These are phyloP conservation scores for Melanotaenia duboulayi DNA, from an alignment of 2,113 vertebrate genomes.

Conservation along the genomic window DNA sequence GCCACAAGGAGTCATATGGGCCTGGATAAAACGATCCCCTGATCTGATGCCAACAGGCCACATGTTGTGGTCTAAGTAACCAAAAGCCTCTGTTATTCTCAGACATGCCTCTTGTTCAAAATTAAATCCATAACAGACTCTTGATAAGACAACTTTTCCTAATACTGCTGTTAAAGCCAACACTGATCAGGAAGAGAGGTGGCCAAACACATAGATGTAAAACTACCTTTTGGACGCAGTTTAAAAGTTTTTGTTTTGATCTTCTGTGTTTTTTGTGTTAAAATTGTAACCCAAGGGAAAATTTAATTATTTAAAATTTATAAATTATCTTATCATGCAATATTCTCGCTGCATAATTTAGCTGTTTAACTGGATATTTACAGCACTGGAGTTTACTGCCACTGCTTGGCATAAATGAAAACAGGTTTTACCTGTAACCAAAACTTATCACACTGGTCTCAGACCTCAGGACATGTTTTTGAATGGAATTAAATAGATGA, in stretches of 20 bases:
- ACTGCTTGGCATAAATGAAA: not conserved
- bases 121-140: conserved; percentile 59
- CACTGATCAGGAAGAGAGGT: not conserved
- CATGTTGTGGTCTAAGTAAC: conserved; percentile 56
- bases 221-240: conserved; percentile 10
- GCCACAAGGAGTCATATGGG: conserved; percentile 20
- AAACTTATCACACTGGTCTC: conserved; percentile 2
- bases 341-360: conserved; percentile 39
- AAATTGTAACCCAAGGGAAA: conserved; percentile 45
- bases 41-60: conserved; percentile 59
- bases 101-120: conserved; percentile 33
- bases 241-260: conserved; percentile 5
- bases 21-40: conserved; percentile 56
- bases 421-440: conserved; percentile 3
- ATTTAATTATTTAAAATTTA: conserved; percentile 41
- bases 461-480: not conserved
- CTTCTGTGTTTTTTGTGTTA: conserved; percentile 14
- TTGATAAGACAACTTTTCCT: conserved; percentile 17
- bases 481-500: conserved; percentile 6
- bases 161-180: not conserved
- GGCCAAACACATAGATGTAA: conserved; percentile 5
- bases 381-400: conserved; percentile 21
- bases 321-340: conserved; percentile 57
- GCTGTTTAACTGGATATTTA: conserved; percentile 30
- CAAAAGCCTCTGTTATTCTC: conserved; percentile 55